phyloP scores from a whole-genome alignment of 1,140 invertebrate genomes.

The Musca domestica region DNA sequence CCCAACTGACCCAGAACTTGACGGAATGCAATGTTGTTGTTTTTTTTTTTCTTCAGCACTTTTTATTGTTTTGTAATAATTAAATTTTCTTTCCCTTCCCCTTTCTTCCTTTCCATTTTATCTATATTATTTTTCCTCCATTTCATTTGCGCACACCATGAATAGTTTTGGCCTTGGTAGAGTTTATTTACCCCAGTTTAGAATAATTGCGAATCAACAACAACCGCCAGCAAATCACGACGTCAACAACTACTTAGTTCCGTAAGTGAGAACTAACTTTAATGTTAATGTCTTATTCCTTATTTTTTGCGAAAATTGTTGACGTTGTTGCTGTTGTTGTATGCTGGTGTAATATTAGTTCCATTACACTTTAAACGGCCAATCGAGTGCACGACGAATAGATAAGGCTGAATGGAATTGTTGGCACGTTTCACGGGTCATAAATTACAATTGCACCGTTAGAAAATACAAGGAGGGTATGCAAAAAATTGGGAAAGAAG shows the following conservation, averaged over 20 bases:
- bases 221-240: background rate
- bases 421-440: constrained; percentile 14
- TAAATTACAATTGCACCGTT: background rate
- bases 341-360: background rate
- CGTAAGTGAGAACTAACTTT: too few relatives aligned
- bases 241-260: too few relatives aligned
- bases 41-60: too few relatives aligned
- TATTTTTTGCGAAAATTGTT: background rate
- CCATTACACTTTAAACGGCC: background rate
- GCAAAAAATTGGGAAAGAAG: too few relatives aligned
- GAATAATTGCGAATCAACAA: background rate
- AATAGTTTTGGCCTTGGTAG: constrained; percentile 6
- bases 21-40: too few relatives aligned
- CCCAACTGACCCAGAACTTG: too few relatives aligned
- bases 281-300: background rate
- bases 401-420: constrained; percentile 2
- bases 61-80: too few relatives aligned
- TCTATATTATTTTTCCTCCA: background rate
- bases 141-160: background rate
- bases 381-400: background rate
- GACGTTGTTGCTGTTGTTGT: background rate
- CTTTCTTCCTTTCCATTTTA: background rate
- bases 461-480: too few relatives aligned
- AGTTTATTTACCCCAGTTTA: constrained; percentile 16
- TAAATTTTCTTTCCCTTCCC: too few relatives aligned